Percentiles rank a stretch among this genome's conserved stretches.
Conservation (phyloP, 2,113 vertebrate genomes). For the Ascaphus truei region DNA sequence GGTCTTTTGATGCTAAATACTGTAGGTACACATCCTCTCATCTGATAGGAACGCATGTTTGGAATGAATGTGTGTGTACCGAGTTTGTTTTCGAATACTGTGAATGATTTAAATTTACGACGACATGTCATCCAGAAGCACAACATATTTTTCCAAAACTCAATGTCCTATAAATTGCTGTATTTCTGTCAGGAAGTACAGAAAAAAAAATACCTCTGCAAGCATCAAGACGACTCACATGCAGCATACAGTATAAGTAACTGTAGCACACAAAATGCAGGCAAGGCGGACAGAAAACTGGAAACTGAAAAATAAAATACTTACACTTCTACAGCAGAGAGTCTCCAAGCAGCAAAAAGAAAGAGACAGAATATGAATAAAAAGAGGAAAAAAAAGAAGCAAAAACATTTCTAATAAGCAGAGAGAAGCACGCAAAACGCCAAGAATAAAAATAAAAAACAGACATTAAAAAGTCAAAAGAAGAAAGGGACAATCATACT, state of each 20-base stretch:
- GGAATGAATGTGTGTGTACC: no score
- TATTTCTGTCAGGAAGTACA: constrained; percentile 43
- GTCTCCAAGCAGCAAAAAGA: constrained; percentile 91
- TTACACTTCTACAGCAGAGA: constrained; percentile 97
- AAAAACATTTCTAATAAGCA: constrained; percentile 50
- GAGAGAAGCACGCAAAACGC: constrained; percentile 42
- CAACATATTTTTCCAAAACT: no score
- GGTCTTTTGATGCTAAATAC: no score
- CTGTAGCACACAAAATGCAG: constrained; percentile 46
- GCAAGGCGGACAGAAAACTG: constrained; percentile 46
- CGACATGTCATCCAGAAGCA: no score
- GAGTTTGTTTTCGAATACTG: no score
- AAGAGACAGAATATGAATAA: constrained; percentile 71
- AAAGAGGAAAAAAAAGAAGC: constrained; percentile 65
- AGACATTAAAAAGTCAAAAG: constrained; percentile 44
- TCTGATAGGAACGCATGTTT: no score
- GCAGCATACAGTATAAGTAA: constrained; percentile 52
- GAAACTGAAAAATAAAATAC: constrained; percentile 60
- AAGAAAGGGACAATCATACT: no score
- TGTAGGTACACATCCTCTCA: no score
- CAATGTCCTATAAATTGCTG: no score
- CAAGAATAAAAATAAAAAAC: constrained; percentile 46
- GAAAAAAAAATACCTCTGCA: constrained; percentile 37
- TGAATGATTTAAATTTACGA: no score
- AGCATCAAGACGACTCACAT: constrained; percentile 47